Conservation (phyloP, 2,797 vertebrate species). For the Scomberomorus guttatus region DNA sequence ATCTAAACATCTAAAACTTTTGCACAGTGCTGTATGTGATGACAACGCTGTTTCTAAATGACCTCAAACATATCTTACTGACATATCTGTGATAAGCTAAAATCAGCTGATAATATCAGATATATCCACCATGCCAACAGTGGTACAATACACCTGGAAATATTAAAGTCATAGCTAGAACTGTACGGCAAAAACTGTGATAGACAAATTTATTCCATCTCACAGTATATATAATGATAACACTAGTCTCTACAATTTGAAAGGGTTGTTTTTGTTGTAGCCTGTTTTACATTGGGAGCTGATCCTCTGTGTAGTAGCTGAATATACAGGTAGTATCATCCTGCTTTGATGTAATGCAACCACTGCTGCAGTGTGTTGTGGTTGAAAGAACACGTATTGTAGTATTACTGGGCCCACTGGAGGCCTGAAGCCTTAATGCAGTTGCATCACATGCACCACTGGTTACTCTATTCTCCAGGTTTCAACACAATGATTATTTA, state of each 20-base stretch:
- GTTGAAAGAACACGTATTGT: background rate
- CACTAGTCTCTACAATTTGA: too few relatives aligned
- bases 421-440: conserved; percentile 43
- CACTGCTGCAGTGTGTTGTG: conserved; percentile 18
- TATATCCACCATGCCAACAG: too few relatives aligned
- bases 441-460: conserved; percentile 48
- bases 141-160: too few relatives aligned
- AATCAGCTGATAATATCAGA: too few relatives aligned
- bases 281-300: too few relatives aligned
- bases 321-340: background rate
- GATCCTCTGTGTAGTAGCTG: too few relatives aligned
- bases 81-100: too few relatives aligned
- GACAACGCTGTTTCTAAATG: background rate
- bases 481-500: conserved; percentile 40
- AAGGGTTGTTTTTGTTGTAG: too few relatives aligned
- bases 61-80: background rate
- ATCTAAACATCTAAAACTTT: background rate
- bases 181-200: too few relatives aligned
- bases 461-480: conserved; percentile 27
- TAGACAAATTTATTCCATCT: too few relatives aligned
- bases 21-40: background rate
- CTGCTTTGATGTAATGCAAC: background rate
- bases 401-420: conserved; percentile 2
- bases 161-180: too few relatives aligned
- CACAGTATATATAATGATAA: too few relatives aligned